A percentile compares a stretch with the other conserved stretches of the same genome.
These are phyloP conservation scores for Dolichotis patagonum DNA, from an alignment of 2,113 vertebrate species.

Conservation along the genomic window DNA sequence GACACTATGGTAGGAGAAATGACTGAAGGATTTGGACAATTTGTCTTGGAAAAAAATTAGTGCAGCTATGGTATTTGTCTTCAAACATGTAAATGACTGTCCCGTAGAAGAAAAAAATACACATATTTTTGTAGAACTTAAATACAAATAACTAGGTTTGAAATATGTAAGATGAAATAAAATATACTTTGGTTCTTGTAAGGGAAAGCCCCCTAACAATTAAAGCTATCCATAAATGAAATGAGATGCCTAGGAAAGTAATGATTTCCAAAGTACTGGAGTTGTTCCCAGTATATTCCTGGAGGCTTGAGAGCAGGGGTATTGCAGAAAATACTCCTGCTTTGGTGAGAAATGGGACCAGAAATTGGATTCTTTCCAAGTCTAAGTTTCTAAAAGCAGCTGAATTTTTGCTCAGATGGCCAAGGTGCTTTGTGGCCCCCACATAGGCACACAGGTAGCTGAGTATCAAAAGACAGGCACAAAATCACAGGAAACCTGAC, in stretches of 20 bases:
- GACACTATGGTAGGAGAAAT: neutral
- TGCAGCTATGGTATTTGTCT: neutral
- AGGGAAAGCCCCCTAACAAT: conserved; percentile 6
- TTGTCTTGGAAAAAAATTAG: conserved; percentile 19
- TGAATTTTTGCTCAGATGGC: neutral
- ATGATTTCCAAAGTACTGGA: conserved; percentile 52
- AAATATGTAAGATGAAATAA: neutral
- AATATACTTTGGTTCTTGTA: conserved; percentile 37
- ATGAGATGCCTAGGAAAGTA: conserved; percentile 44
- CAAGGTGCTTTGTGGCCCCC: neutral
- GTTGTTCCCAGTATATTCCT: conserved; percentile 37
- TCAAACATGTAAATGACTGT: neutral
- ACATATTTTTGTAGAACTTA: neutral
- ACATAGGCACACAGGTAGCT: neutral
- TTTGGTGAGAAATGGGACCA: neutral
- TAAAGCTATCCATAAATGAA: conserved; percentile 63
- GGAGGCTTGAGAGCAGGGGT: neutral
- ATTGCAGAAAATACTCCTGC: conserved; percentile 29
- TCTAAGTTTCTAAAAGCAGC: neutral
- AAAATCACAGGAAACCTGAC: neutral
- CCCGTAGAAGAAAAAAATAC: neutral
- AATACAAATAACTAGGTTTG: conserved; percentile 37
- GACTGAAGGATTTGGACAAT: neutral
- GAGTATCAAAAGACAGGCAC: neutral
- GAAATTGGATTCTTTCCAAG: neutral